Evolutionary conservation across 2,888 invertebrate genomes (phyloP).

Genomic region (Eretmocerus hayati): DNA sequence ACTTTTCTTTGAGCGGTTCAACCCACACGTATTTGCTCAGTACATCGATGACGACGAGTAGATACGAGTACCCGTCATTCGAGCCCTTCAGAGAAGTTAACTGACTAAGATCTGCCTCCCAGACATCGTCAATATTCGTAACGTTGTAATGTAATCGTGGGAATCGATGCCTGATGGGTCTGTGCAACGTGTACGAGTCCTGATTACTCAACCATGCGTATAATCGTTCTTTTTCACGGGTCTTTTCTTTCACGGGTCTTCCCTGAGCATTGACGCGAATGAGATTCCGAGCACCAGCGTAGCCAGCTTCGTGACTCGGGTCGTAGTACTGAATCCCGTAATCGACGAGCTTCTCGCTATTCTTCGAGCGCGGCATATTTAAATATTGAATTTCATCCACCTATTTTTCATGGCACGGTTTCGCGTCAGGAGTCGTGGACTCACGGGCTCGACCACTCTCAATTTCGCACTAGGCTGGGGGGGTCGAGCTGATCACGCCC

Average conservation of each 20-base stretch:
- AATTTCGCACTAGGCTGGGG: too few species aligned
- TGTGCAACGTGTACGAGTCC: conserved; percentile 22
- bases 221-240: not conserved
- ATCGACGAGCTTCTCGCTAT: too few species aligned
- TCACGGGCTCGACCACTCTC: too few species aligned
- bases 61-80: conserved; percentile 15
- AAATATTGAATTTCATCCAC: too few species aligned
- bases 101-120: conserved; percentile 19
- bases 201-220: conserved; percentile 17
- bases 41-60: conserved; percentile 19
- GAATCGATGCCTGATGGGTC: too few species aligned
- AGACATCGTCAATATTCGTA: conserved; percentile 23
- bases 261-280: not conserved
- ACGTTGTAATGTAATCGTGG: conserved; percentile 18
- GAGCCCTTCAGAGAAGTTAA: conserved; percentile 10
- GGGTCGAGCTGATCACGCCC: too few species aligned
- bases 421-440: too few species aligned
- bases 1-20: conserved; percentile 20
- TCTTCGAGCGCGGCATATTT: too few species aligned
- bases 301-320: too few species aligned
- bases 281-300: too few species aligned
- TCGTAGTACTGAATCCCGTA: too few species aligned
- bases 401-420: too few species aligned
- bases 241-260: not conserved
- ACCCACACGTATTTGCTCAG: conserved; percentile 24